Conservation (phyloP, 2,113 vertebrate genomes). For the Lagopus muta region DNA sequence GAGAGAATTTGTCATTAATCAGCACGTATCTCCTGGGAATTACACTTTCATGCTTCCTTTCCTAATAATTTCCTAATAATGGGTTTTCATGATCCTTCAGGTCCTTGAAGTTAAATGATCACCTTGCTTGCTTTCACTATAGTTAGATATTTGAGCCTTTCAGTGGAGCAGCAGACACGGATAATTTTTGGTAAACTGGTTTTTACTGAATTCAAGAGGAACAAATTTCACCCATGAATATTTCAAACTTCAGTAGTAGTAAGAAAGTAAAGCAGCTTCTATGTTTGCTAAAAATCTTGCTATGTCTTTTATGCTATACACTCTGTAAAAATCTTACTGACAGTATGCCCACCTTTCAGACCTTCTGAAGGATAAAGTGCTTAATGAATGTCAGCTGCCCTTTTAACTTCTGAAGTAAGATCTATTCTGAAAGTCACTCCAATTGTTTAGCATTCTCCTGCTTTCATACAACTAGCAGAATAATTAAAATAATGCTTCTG, state of each 20-base stretch:
- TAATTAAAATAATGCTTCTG: background rate
- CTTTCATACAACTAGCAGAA: background rate
- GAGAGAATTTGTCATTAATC: background rate
- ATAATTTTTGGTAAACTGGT: background rate
- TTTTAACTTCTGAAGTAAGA: background rate
- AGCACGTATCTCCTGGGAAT: background rate
- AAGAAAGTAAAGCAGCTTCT: background rate
- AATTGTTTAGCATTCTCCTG: background rate
- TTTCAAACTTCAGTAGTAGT: background rate
- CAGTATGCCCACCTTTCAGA: background rate
- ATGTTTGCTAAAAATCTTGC: background rate
- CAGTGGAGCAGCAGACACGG: background rate
- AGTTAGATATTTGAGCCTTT: background rate
- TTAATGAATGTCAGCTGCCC: background rate
- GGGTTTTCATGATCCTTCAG: background rate
- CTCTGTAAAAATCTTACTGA: background rate
- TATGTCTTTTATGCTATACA: background rate
- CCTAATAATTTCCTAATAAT: background rate
- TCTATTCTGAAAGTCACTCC: background rate
- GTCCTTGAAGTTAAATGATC: background rate
- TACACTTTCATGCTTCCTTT: background rate
- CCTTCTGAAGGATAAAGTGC: background rate
- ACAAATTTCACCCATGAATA: background rate
- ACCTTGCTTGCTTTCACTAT: background rate
- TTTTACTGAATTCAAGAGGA: background rate